Conservation (phyloP, 1,140 invertebrate species). For the Caligus rogercresseyi region DNA sequence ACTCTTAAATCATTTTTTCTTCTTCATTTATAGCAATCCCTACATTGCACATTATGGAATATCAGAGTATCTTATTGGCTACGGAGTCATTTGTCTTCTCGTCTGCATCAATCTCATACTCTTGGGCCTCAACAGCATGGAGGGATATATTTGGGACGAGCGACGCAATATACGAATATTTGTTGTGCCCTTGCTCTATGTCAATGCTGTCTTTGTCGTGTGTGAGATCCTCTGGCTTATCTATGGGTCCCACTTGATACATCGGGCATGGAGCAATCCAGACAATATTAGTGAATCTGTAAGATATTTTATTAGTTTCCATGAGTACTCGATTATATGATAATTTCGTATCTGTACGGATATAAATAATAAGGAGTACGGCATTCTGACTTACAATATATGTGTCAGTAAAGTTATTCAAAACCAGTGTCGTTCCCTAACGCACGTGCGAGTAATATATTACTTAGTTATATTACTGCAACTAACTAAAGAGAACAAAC, state of each 20-base stretch:
- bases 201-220: background rate
- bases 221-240: background rate
- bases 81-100: background rate
- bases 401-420: too few species aligned
- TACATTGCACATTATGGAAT: background rate
- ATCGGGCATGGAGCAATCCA: background rate
- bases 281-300: background rate
- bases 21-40: background rate
- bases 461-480: too few species aligned
- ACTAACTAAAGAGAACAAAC: too few species aligned
- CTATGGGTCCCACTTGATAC: background rate
- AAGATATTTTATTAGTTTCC: background rate
- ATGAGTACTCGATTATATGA: too few species aligned
- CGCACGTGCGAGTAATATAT: too few species aligned
- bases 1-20: background rate
- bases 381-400: too few species aligned
- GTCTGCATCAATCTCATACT: background rate
- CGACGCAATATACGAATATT: background rate
- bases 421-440: too few species aligned
- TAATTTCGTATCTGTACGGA: too few species aligned
- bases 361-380: too few species aligned
- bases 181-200: background rate
- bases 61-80: background rate
- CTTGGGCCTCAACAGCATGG: background rate
- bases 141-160: conserved; percentile 8